phyloP scores from a whole-genome alignment of 2,113 vertebrate species.

The Dicrurus megarhynchus region DNA sequence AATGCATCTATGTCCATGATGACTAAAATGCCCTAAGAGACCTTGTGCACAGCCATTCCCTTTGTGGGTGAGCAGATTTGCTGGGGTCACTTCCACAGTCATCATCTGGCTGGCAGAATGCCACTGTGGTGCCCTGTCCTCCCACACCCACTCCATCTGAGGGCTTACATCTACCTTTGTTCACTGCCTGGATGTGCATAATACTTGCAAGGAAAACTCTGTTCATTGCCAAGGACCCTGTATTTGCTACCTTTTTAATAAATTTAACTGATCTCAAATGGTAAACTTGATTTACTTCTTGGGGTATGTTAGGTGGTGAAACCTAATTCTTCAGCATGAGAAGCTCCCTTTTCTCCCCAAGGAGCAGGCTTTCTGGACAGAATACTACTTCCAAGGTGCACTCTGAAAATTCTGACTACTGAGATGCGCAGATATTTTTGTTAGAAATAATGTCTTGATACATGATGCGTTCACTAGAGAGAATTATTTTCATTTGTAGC shows the following conservation, averaged over 20 bases:
- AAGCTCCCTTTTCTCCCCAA: not conserved
- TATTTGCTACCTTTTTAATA: not conserved
- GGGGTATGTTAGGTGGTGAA: not conserved
- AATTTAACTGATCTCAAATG: not conserved
- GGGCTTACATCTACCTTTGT: not conserved
- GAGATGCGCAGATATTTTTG: not conserved
- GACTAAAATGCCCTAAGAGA: not conserved
- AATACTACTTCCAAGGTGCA: not conserved
- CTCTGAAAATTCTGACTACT: not conserved
- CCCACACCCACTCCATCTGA: not conserved
- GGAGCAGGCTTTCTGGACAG: not conserved
- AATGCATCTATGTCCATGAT: not conserved
- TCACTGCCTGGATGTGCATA: not conserved
- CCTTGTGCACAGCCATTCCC: not conserved
- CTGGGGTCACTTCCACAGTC: not conserved
- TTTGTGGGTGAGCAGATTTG: not conserved
- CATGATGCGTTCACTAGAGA: too few relatives aligned
- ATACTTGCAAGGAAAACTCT: not conserved
- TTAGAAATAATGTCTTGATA: not conserved
- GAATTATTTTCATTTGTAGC: not conserved
- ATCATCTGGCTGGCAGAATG: not conserved
- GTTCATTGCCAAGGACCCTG: not conserved
- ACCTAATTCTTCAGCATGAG: not conserved
- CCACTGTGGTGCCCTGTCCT: accelerated
- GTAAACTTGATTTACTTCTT: not conserved